Conservation (phyloP, 2,888 invertebrate species). For the Aproaerema taeniolella region DNA sequence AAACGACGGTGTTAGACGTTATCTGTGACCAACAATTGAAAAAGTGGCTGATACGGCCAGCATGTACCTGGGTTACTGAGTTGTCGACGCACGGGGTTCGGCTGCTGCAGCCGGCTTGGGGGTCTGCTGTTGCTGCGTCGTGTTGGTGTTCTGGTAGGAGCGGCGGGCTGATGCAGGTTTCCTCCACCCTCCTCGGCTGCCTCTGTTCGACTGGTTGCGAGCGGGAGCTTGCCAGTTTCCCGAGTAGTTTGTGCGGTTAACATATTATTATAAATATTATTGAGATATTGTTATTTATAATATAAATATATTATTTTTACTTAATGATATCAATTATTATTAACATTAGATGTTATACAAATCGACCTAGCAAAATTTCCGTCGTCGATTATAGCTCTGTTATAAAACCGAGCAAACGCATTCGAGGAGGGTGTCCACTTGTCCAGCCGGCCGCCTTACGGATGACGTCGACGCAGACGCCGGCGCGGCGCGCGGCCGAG, state of each 20-base stretch:
- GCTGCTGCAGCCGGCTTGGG: not conserved
- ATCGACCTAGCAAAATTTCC: not conserved
- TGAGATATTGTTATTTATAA: no score
- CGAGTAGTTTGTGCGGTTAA: no score
- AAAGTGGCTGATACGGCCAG: not conserved
- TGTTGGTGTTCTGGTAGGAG: not conserved
- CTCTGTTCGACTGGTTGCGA: not conserved
- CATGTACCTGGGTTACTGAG: not conserved
- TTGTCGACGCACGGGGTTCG: not conserved
- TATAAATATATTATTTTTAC: no score
- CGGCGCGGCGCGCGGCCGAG: slow-evolving; percentile 8
- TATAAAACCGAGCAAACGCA: slow-evolving; percentile 13
- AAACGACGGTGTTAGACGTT: not conserved
- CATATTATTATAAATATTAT: no score
- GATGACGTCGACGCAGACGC: slow-evolving; percentile 12
- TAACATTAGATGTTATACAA: not conserved
- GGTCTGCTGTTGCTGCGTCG: not conserved
- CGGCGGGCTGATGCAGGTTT: not conserved
- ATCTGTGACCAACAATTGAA: not conserved
- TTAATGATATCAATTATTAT: not conserved
- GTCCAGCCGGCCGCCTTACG: slow-evolving; percentile 13
- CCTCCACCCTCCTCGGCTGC: not conserved
- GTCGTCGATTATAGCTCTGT: slow-evolving; percentile 1
- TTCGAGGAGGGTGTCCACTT: slow-evolving; percentile 14
- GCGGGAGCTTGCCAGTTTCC: slow-evolving; percentile 8